Percentiles rank a stretch among this genome's conserved stretches.
These are phyloP conservation scores for Rhabdornis inornatus DNA, from an alignment of 2,113 vertebrate genomes.

Conservation along the genomic window DNA sequence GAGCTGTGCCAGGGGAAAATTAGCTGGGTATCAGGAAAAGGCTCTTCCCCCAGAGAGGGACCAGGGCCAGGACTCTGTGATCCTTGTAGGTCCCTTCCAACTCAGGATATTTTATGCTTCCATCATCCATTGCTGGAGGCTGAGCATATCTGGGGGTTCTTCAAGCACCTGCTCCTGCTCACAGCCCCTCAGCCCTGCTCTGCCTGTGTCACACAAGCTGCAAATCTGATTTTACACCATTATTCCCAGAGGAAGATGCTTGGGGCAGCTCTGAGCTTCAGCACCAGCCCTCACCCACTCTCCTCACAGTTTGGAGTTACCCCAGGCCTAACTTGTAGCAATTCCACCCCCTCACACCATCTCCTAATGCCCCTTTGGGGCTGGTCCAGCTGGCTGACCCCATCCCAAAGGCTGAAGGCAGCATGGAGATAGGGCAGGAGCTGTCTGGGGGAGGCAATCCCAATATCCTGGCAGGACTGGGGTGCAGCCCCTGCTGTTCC, in stretches of 20 bases:
- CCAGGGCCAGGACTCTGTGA: too few species aligned
- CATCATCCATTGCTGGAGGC: neutral
- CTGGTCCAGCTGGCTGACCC: neutral
- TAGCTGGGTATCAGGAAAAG: rapidly evolving
- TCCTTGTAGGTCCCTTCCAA: neutral
- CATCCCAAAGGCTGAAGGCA: neutral
- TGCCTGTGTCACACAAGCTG: rapidly evolving
- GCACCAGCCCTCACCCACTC: neutral
- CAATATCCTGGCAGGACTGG: neutral
- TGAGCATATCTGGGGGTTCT: rapidly evolving
- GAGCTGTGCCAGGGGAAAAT: neutral
- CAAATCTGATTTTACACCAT: rapidly evolving
- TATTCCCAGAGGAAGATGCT: neutral
- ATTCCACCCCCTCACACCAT: neutral
- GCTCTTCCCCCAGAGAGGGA: neutral
- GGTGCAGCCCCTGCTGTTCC: neutral
- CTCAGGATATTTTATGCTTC: neutral
- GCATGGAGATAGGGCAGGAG: neutral
- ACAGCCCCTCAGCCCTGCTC: neutral
- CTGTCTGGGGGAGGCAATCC: rapidly evolving
- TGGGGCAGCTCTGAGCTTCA: neutral
- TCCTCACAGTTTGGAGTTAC: rapidly evolving
- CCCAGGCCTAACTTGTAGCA: neutral
- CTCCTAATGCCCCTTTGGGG: rapidly evolving
- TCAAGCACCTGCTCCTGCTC: neutral